Base-by-base conservation (phyloP, 2,113 vertebrate genomes). In the Sebastes schlegelii region DNA sequence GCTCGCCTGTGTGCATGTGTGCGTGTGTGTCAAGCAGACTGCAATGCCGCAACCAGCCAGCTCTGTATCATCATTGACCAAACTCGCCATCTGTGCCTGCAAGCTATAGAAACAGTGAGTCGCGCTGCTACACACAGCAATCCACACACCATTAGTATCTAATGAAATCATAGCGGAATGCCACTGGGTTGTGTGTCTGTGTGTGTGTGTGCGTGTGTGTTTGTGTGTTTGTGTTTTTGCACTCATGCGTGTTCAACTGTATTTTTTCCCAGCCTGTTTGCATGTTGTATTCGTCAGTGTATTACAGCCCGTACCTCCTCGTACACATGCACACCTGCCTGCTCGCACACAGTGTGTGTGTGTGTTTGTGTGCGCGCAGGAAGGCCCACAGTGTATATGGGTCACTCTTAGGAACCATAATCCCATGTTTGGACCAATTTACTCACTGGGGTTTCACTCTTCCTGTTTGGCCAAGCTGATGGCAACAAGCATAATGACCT, bases 401-500 rank as follows among this genome's bases (percentile, higher is more conserved):
- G 88, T 87, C 86, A 89, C 85, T 86, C 88, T 78, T 26, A 86
- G 89, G 83, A 86, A n/a, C 86, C 74, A 78, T 83, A 92, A 91
- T 93, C 87, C 88, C 66, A 64, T 62, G 85, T 84, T 93, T 88
- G 86, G 76, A 84, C 91, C 67, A 89, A 91, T 74, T 92, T 89
- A 91, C 89, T 91, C 91, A 46, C 84, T 80, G 85, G 88, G 91
- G 88, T 93, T 92, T 91, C 74, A 86, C 89, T 92, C 87, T 94
- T 94, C 91, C 93, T 93, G 91, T 94, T 94, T 88, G 88, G 91
- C 78, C 89, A 83, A 91, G 88, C 87, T 96, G 95, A 95, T 96
- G 94, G 95, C 95, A 96, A 96, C 95, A 96, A 94, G 94, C 94
- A 92, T 83, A 75, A 94, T 95, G 92, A 96, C 95, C 93, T 96